Percentiles rank a stretch among this genome's conserved stretches.
Conservation (phyloP, 2,888 invertebrate genomes). For the Dromius quadrimaculatus region DNA sequence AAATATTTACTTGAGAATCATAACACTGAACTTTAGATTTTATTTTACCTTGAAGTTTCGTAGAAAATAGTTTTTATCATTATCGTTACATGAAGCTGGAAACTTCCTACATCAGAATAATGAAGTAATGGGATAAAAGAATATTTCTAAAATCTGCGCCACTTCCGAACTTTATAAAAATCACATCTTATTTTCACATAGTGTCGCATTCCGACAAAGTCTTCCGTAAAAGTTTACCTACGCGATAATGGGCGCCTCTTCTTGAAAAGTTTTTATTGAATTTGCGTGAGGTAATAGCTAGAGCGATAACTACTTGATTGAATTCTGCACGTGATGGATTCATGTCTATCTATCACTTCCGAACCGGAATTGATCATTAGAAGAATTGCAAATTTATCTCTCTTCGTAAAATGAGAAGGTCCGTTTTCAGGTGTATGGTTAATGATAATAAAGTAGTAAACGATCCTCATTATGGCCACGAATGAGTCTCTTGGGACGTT, state of each 20-base stretch:
- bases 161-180: neutral
- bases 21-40: no score
- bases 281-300: neutral
- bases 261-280: conserved; percentile 23
- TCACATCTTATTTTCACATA: neutral
- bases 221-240: neutral
- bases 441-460: no score
- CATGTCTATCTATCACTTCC: neutral
- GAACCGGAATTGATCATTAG: neutral
- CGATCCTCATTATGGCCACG: no score
- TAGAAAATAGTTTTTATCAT: no score
- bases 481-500: no score
- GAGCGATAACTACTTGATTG: conserved; percentile 26
- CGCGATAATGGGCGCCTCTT: neutral
- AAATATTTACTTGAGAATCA: no score
- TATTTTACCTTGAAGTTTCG: no score
- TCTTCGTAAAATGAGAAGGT: no score
- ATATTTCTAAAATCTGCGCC: neutral
- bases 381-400: no score
- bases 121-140: neutral
- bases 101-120: neutral
- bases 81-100: no score
- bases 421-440: no score
- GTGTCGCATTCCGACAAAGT: neutral
- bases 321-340: conserved; percentile 25